These are phyloP conservation scores for Mola mola DNA, from an alignment of 2,113 vertebrate genomes.

Conservation along the genomic window DNA sequence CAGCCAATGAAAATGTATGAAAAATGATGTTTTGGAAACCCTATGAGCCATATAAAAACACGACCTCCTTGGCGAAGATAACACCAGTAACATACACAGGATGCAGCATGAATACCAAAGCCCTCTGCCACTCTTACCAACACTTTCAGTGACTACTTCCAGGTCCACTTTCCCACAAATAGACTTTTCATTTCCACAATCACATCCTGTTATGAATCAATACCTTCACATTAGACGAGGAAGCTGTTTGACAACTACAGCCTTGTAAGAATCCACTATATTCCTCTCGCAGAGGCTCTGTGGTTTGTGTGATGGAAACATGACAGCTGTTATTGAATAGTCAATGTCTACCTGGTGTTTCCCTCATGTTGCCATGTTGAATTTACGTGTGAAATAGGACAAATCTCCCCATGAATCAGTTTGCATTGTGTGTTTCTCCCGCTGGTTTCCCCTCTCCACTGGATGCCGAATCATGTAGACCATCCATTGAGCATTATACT, in stretches of 20 bases:
- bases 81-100: too few species aligned
- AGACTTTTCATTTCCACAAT: slow-evolving; percentile 21
- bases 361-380: too few species aligned
- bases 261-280: slow-evolving; percentile 26
- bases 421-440: background rate
- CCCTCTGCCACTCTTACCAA: too few species aligned
- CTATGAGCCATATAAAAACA: too few species aligned
- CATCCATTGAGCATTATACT: slow-evolving; percentile 35
- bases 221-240: slow-evolving; percentile 2
- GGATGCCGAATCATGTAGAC: slow-evolving; percentile 48
- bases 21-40: too few species aligned
- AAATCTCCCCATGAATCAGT: slow-evolving; percentile 5
- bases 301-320: slow-evolving; percentile 18
- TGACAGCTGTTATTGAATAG: slow-evolving; percentile 13
- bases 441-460: slow-evolving; percentile 19
- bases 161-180: slow-evolving; percentile 1
- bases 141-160: too few species aligned
- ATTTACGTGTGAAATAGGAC: background rate
- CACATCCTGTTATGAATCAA: slow-evolving; percentile 34
- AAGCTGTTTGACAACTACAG: slow-evolving; percentile 34
- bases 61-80: too few species aligned
- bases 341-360: slow-evolving; percentile 8
- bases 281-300: too few species aligned
- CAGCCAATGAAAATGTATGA: too few species aligned
- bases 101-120: too few species aligned